These are phyloP conservation scores for Apamea epomidion DNA, from an alignment of 2,888 invertebrate genomes.

Conservation along the genomic window DNA sequence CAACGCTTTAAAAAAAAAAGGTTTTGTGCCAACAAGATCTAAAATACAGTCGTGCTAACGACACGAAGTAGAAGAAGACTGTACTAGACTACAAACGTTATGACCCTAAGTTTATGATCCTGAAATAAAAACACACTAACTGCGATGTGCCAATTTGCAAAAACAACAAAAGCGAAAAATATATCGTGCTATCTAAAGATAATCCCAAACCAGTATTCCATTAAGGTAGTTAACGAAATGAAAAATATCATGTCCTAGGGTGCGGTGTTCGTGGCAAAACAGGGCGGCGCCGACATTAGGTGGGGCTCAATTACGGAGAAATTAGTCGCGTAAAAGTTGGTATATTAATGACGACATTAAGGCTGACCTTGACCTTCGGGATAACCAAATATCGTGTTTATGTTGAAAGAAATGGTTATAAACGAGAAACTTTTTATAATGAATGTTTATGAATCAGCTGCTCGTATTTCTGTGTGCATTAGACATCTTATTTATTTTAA, in stretches of 20 bases:
- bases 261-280: conserved; percentile 60
- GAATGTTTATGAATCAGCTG: not conserved
- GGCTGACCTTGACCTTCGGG: conserved; percentile 38
- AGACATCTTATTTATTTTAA: not conserved
- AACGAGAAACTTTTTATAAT: not conserved
- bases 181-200: conserved; percentile 36
- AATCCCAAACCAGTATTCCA: conserved; percentile 38
- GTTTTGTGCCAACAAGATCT: too few species aligned
- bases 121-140: not conserved
- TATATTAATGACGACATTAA: conserved; percentile 44
- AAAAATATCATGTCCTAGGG: conserved; percentile 44
- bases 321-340: conserved; percentile 49
- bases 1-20: too few species aligned
- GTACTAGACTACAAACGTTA: too few species aligned
- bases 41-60: too few species aligned
- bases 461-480: not conserved
- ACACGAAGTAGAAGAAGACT: too few species aligned
- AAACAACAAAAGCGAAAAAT: conserved; percentile 18
- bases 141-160: not conserved
- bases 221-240: conserved; percentile 47
- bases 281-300: conserved; percentile 48
- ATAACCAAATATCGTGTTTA: conserved; percentile 14
- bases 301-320: conserved; percentile 56
- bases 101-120: not conserved
- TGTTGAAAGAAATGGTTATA: conserved; percentile 13